Evolutionary conservation across 2,888 invertebrate species (phyloP).

Genomic region (Mythimna albipuncta): DNA sequence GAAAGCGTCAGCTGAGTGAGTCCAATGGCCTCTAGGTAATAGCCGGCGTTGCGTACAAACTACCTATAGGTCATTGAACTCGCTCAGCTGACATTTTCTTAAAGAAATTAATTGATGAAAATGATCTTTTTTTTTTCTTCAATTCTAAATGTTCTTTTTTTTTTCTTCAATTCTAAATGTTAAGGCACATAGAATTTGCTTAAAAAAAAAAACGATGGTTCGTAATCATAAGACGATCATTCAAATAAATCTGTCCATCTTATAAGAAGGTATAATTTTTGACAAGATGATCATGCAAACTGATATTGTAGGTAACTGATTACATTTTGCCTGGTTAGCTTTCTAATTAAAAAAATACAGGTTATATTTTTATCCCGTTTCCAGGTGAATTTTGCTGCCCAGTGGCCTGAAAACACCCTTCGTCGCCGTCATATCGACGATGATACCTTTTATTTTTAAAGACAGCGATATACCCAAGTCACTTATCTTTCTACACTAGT

Average conservation of each 20-base stretch:
- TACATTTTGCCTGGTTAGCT: background rate
- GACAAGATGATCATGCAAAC: background rate
- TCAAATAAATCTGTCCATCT: background rate
- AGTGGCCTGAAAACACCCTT: constrained; percentile 18
- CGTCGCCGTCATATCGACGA: background rate
- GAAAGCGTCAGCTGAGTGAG: no score
- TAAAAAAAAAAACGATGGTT: background rate
- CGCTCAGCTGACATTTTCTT: no score
- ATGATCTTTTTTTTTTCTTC: no score
- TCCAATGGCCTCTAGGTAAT: no score
- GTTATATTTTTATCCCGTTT: constrained; percentile 10
- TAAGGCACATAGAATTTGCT: background rate
- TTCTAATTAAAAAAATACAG: background rate
- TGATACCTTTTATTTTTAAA: constrained; percentile 5
- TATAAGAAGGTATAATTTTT: background rate
- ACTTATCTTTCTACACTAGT: no score
- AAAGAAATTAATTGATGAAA: no score
- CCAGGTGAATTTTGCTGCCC: constrained; percentile 4
- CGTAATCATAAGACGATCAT: background rate
- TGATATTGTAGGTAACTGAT: background rate
- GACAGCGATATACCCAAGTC: background rate
- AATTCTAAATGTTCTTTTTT: no score
- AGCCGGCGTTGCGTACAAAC: no score
- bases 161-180: no score
- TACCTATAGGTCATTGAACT: no score